These are phyloP conservation scores for Rousettus madagascariensis DNA, from an alignment of 2,797 vertebrate genomes.

Conservation along the genomic window DNA sequence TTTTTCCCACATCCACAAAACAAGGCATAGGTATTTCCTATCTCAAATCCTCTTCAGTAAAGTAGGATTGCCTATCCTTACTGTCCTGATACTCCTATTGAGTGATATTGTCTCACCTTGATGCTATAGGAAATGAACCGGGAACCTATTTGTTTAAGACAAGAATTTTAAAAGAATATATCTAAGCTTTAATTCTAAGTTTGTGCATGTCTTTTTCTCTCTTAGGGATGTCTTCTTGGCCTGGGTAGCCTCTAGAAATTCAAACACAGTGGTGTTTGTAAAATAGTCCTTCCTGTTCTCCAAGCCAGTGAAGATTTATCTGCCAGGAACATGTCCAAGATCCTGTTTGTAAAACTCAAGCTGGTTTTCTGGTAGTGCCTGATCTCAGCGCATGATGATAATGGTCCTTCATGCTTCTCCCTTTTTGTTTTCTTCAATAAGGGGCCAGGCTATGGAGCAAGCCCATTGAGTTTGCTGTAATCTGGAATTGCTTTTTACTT, in stretches of 20 bases:
- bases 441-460: constrained; percentile 45
- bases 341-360: constrained; percentile 57
- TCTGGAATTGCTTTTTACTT: constrained; percentile 63
- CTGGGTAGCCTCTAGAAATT: constrained; percentile 90
- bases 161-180: background rate
- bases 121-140: background rate
- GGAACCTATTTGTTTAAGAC: constrained; percentile 9
- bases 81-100: background rate
- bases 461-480: constrained; percentile 42
- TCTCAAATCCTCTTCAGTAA: background rate
- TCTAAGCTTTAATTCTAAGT: constrained; percentile 36
- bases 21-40: background rate
- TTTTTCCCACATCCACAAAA: constrained; percentile 17
- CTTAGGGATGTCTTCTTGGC: constrained; percentile 90
- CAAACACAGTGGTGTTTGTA: constrained; percentile 88
- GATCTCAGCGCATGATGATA: background rate
- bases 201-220: constrained; percentile 53
- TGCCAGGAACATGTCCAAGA: constrained; percentile 48
- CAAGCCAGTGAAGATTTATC: constrained; percentile 67
- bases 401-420: constrained; percentile 24
- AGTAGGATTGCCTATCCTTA: background rate
- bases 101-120: background rate
- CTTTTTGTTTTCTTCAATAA: background rate
- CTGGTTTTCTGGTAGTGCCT: constrained; percentile 65
- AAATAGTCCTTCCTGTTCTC: constrained; percentile 83